These are phyloP conservation scores for Nipponia nippon DNA, from an alignment of 2,113 vertebrate species.

Conservation along the genomic window DNA sequence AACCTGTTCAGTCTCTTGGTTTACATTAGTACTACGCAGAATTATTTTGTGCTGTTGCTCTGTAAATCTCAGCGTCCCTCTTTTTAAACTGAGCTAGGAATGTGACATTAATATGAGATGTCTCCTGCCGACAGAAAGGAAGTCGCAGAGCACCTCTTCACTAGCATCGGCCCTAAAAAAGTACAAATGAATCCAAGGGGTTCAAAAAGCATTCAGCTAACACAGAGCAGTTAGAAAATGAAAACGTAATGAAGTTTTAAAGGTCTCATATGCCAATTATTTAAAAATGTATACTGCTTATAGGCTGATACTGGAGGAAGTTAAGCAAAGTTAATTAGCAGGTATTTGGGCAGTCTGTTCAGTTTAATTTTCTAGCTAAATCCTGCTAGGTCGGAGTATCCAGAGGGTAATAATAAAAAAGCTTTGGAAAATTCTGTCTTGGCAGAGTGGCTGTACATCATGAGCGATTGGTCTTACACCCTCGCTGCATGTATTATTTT, in stretches of 20 bases:
- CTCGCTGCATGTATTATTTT: neutral
- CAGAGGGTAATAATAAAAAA: neutral
- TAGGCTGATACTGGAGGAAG: neutral
- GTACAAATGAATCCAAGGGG: neutral
- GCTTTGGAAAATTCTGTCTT: neutral
- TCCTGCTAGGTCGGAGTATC: neutral
- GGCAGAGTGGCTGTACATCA: neutral
- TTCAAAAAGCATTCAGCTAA: neutral
- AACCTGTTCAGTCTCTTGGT: neutral
- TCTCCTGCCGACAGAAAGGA: neutral
- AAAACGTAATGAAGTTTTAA: neutral
- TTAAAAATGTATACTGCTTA: neutral
- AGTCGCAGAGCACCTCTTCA: neutral
- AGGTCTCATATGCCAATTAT: neutral
- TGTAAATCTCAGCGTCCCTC: neutral
- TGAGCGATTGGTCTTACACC: neutral
- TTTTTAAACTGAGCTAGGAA: neutral
- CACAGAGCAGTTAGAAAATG: neutral
- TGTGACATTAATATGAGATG: neutral
- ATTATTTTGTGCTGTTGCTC: neutral
- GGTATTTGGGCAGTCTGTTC: slow-evolving; percentile 8
- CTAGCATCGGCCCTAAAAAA: neutral
- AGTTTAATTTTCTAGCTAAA: slow-evolving; percentile 3
- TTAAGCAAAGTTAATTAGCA: slow-evolving; percentile 5
- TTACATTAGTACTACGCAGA: neutral